Evolutionary conservation across 2,888 invertebrate genomes (phyloP).

Genomic region (Euspilapteryx auroguttella): DNA sequence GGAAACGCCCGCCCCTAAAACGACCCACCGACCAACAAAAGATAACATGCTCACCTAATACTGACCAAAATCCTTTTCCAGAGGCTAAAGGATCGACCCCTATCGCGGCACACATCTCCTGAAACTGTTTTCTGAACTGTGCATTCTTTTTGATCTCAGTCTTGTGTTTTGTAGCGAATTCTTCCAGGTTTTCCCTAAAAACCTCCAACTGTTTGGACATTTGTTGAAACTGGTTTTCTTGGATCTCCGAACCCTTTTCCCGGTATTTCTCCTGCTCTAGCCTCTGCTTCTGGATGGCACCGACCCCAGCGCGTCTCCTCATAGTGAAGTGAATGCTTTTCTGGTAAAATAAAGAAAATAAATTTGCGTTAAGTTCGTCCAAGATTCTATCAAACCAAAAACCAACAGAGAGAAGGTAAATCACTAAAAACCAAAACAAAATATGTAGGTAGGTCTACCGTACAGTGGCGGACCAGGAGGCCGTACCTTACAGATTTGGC

Average conservation of each 20-base stretch:
- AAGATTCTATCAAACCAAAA: too few relatives aligned
- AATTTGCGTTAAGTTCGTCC: too few relatives aligned
- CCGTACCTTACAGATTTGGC: too few relatives aligned
- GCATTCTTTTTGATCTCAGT: constrained; percentile 93
- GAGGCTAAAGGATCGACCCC: constrained; percentile 98
- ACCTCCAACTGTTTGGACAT: constrained; percentile 93
- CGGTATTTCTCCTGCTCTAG: constrained; percentile 86
- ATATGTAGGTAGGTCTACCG: too few relatives aligned
- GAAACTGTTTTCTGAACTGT: constrained; percentile 93
- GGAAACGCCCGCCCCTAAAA: too few relatives aligned
- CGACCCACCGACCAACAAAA: too few relatives aligned
- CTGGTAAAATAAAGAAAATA: too few relatives aligned
- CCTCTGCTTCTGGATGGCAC: constrained; percentile 88
- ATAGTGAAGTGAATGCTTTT: too few relatives aligned
- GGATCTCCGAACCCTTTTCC: constrained; percentile 89
- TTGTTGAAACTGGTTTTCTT: constrained; percentile 90
- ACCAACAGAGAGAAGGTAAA: too few relatives aligned
- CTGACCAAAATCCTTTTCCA: constrained; percentile 97
- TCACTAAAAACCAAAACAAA: too few relatives aligned
- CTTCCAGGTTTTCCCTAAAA: constrained; percentile 89
- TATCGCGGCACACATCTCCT: constrained; percentile 98
- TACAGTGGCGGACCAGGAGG: too few relatives aligned
- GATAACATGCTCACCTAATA: constrained; percentile 73
- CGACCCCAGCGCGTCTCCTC: constrained; percentile 83
- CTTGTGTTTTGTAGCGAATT: constrained; percentile 94